Evolutionary conservation across 2,113 vertebrate species (phyloP).

Genomic region (Catharus minimus): DNA sequence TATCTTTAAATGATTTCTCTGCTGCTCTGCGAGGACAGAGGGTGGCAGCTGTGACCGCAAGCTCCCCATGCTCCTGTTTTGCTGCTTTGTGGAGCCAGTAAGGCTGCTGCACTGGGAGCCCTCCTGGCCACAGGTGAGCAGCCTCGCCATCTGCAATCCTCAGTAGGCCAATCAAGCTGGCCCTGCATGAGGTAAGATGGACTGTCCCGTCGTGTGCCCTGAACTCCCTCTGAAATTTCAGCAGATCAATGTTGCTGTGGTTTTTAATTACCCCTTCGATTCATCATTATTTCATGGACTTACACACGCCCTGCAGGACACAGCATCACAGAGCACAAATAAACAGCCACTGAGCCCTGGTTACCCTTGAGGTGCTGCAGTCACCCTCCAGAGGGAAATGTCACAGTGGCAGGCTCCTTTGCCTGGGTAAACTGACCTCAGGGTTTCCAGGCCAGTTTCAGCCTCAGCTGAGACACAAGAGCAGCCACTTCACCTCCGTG

Average conservation of each 20-base stretch:
- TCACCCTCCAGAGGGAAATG: slow-evolving; percentile 37
- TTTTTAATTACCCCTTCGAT: slow-evolving; percentile 92
- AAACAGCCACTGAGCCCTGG: slow-evolving; percentile 67
- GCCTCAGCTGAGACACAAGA: background rate
- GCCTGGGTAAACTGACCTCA: slow-evolving; percentile 54
- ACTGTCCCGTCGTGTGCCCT: slow-evolving; percentile 75
- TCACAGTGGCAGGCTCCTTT: slow-evolving; percentile 3
- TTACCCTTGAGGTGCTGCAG: slow-evolving; percentile 21
- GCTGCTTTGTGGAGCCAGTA: slow-evolving; percentile 75
- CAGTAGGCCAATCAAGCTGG: slow-evolving; percentile 92
- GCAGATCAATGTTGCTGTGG: slow-evolving; percentile 83
- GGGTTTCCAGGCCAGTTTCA: slow-evolving; percentile 23
- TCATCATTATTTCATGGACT: slow-evolving; percentile 95
- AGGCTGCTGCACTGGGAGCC: slow-evolving; percentile 83
- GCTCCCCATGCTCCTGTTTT: slow-evolving; percentile 66
- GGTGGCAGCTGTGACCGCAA: slow-evolving; percentile 56
- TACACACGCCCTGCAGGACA: slow-evolving; percentile 85
- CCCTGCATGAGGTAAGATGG: slow-evolving; percentile 81
- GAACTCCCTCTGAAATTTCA: slow-evolving; percentile 89
- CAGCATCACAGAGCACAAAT: slow-evolving; percentile 49
- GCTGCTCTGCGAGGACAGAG: slow-evolving; percentile 21
- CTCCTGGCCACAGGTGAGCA: slow-evolving; percentile 89
- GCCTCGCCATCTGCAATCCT: slow-evolving; percentile 79
- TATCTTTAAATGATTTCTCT: slow-evolving; percentile 37
- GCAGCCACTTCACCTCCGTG: background rate